Percentiles rank a stretch among this genome's conserved stretches.
These are phyloP conservation scores for Lepus townsendii DNA, from an alignment of 2,797 vertebrate genomes.

Conservation along the genomic window DNA sequence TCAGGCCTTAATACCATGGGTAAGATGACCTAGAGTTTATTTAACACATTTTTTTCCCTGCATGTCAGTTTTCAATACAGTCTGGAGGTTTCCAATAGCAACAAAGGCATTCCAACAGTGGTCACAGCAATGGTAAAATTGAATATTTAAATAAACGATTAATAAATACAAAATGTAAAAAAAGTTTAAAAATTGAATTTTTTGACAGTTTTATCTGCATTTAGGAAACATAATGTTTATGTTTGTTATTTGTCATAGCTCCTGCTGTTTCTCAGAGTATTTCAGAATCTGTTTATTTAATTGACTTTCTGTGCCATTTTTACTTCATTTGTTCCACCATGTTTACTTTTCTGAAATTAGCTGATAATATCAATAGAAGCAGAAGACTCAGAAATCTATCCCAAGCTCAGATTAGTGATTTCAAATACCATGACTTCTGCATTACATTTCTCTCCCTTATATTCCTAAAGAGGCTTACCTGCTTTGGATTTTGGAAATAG, in stretches of 20 bases:
- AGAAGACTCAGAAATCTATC: constrained; percentile 8
- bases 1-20: not conserved
- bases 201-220: constrained; percentile 42
- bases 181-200: not conserved
- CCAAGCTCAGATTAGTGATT: constrained; percentile 6
- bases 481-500: constrained; percentile 19
- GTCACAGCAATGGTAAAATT: not conserved
- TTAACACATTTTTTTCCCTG: constrained; percentile 3
- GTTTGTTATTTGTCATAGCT: not conserved
- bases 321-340: constrained; percentile 67
- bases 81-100: not conserved
- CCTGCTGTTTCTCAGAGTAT: not conserved
- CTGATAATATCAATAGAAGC: constrained; percentile 53
- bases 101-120: not conserved
- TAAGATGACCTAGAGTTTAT: not conserved
- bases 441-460: constrained; percentile 1
- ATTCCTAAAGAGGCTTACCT: constrained; percentile 25
- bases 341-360: constrained; percentile 67
- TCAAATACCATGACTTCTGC: constrained; percentile 5
- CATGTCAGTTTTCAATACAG: not conserved
- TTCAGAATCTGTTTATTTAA: constrained; percentile 56
- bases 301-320: constrained; percentile 69
- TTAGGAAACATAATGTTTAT: constrained; percentile 51
- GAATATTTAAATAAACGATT: constrained; percentile 28
- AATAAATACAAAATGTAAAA: too few species aligned